Base-by-base conservation (phyloP, 2,113 vertebrate genomes). In the Anolis carolinensis region DNA sequence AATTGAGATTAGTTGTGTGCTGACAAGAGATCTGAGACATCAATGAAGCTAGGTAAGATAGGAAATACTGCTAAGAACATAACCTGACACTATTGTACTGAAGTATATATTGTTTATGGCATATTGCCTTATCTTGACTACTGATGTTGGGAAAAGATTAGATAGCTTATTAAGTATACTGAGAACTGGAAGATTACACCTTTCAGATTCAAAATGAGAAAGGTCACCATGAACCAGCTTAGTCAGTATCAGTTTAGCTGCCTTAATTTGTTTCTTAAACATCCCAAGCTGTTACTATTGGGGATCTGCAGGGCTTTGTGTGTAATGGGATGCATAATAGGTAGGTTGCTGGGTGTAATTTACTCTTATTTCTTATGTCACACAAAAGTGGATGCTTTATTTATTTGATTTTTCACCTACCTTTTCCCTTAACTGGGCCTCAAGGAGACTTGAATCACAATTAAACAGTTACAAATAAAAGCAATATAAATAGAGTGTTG, bases 21-120 rank as follows among this genome's bases (percentile, higher is more conserved):
- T 36, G 48, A 81, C 27, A n/a, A 62, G 79, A 81, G 36, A 30
- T 81, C 4, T 21, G 18, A 18, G 20, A 1, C 48, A 36, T 7
- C 83, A 9, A 9, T 0, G 6, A 7, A 0, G 1, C 52, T 91
- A n/a, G 2, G 0, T 0, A 6, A 27, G 50, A 1, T 82, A 1
- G 0, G 18, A 81, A 68, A 48, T 44, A 48, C 36, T 65, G 5
- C 44, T 67, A 30, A 30, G 79, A 27, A 34, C 77, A 79, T 63
- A 63, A 59, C 52, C 18, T 79, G 32, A 18, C 62, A 67, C 39
- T 81, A 18, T 2, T 30, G 4, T 20, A 9, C 30, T 30, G 36
- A n/a, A 30, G 21, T 25, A 44, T 36, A 44, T 65, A 23, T 67
- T 67, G 23, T 27, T 67, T 67, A 65, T 20, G 48, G 48, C n/a